Conservation (phyloP, 2,113 vertebrate species). For the Echinops telfairi region DNA sequence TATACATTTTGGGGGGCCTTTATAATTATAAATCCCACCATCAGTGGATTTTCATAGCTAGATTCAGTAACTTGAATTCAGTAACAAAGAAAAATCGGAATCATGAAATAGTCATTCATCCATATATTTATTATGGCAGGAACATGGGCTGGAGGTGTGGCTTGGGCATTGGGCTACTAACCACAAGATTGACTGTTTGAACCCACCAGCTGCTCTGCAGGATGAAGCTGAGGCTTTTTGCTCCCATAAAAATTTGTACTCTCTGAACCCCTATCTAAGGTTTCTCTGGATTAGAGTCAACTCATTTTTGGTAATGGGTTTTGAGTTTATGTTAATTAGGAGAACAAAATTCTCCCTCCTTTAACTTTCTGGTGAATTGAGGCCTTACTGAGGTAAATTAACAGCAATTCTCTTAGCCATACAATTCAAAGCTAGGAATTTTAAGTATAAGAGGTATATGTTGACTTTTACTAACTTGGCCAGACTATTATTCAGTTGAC, state of each 20-base stretch:
- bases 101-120: not conserved
- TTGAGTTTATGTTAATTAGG: not conserved
- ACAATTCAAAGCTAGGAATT: slow-evolving; percentile 28
- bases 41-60: not conserved
- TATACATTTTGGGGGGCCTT: too few relatives aligned
- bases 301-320: too few relatives aligned
- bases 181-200: too few relatives aligned
- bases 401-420: not conserved
- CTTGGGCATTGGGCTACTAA: too few relatives aligned
- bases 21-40: not conserved
- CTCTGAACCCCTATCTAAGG: too few relatives aligned
- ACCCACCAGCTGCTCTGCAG: too few relatives aligned
- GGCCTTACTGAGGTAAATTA: slow-evolving; percentile 34
- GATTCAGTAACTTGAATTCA: not conserved
- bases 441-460: slow-evolving; percentile 57
- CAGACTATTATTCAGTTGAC: slow-evolving; percentile 64
- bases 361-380: not conserved
- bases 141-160: not conserved
- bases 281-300: too few relatives aligned
- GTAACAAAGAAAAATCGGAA: not conserved
- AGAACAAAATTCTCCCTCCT: not conserved
- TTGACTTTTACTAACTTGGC: slow-evolving; percentile 46
- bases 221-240: too few relatives aligned
- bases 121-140: not conserved
- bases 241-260: too few relatives aligned